These are phyloP conservation scores for Ophion slaviceki DNA, from an alignment of 2,888 invertebrate species.

Conservation along the genomic window DNA sequence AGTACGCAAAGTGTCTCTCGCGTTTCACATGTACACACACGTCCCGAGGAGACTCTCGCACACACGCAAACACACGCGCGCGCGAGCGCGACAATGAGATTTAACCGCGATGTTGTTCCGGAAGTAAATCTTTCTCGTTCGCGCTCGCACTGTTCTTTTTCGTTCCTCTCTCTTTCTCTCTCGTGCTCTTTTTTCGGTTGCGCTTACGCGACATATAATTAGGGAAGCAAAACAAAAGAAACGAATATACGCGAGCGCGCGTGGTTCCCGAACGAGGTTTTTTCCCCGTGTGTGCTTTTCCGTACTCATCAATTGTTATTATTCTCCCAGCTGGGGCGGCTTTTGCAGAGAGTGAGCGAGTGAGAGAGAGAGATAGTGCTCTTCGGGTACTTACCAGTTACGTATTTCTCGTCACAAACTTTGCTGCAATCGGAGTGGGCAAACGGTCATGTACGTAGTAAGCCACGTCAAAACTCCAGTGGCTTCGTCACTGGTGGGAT, in stretches of 20 bases:
- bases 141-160: constrained; percentile 11
- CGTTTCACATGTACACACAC: constrained; percentile 29
- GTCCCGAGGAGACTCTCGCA: constrained; percentile 8
- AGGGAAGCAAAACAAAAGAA: constrained; percentile 16
- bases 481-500: constrained; percentile 91
- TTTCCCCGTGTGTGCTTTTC: constrained; percentile 25
- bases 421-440: constrained; percentile 97
- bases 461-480: constrained; percentile 95
- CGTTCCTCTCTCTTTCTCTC: neutral
- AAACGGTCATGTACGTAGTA: constrained; percentile 95
- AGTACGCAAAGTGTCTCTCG: constrained; percentile 47
- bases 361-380: constrained; percentile 63
- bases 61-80: constrained; percentile 15
- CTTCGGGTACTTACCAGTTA: constrained; percentile 94
- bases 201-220: neutral
- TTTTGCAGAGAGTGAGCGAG: constrained; percentile 30
- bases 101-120: constrained; percentile 43
- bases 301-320: constrained; percentile 51
- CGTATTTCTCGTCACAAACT: constrained; percentile 97
- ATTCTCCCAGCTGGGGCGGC: constrained; percentile 50
- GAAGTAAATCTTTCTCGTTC: constrained; percentile 22
- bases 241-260: constrained; percentile 29
- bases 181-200: neutral
- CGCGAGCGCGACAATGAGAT: constrained; percentile 30
- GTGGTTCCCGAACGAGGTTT: constrained; percentile 21